Percentiles rank a stretch among this genome's conserved stretches.
Evolutionary conservation across 2,113 vertebrate species (phyloP).

Genomic region (Gnathonemus longibarbis): DNA sequence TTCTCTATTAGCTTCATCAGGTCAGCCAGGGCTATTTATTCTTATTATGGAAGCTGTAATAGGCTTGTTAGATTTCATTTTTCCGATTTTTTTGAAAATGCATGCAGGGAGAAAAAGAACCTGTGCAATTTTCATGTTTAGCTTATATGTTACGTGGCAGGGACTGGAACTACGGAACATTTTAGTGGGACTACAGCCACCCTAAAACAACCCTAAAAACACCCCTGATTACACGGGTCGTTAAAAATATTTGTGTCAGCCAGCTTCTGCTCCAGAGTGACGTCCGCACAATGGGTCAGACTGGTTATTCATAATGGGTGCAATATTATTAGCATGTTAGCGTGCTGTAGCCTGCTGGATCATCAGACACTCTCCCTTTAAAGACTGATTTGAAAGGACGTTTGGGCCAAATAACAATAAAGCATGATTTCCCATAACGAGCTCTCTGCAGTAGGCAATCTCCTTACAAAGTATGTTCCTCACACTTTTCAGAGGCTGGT

Average conservation of each 20-base stretch:
- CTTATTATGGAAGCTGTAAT: background rate
- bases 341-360: background rate
- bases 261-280: background rate
- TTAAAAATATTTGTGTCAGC: background rate
- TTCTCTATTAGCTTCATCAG: background rate
- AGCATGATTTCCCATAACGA: constrained; percentile 8
- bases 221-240: background rate
- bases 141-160: background rate
- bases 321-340: background rate
- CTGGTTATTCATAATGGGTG: background rate
- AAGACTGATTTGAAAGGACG: background rate
- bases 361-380: background rate
- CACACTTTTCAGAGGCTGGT: background rate
- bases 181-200: background rate
- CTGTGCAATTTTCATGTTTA: background rate
- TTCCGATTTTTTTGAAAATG: background rate
- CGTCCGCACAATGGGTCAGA: background rate
- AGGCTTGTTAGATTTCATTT: background rate
- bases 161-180: background rate
- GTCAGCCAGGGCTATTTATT: background rate
- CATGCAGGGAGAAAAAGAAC: background rate
- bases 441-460: constrained; percentile 11
- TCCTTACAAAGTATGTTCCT: background rate
- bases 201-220: background rate
- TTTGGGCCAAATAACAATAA: background rate